Evolutionary conservation across 2,888 invertebrate species (phyloP), one percentile per base, ranked within the genome.

Genomic region (Theristus sp.): DNA sequence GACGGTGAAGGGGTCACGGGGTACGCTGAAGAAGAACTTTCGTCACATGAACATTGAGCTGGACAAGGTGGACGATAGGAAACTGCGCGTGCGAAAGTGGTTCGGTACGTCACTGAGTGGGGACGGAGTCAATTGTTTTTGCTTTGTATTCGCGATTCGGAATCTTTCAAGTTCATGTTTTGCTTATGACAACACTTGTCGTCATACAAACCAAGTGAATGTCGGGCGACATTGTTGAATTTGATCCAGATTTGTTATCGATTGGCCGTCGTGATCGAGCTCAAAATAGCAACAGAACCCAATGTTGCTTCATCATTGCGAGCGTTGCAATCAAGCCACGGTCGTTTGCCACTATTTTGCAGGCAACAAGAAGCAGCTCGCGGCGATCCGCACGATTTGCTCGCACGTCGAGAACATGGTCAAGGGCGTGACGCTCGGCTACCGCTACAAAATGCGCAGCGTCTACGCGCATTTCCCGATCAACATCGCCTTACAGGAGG

Each of bases 401-500:
- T 91, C 93, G 67, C 98, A 99, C 76, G 91, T 99, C 74, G 87
- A 90, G 77, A 99, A 99, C 79, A 93, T 99, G 94, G 85, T 98
- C 71, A 96, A 93, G 79, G 94, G 70, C 61, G 71, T 68, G 63
- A 71, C 73, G 38, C 84, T 87, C 80, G 98, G 98, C 65, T 47
- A 30, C 30, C 84, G 87, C 74, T 98, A 98, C 81, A 98, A 96
- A 81, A 98, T 99, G 98, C 83, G 96, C 73, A 90, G 94, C 60
- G 98, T 96, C 69, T 99, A 98, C 75, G 98, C 98, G 77, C 98
- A 99, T 80, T 98, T 98, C 81, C 98, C 98, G 77, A 99, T 99
- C 77, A 99, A 98, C 79, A 89, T 96, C 76, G 89, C 91, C 62
- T 89, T 94, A 61, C 75, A 76, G 25, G 89, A 93, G 71, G 84